These are phyloP conservation scores for Chaetura pelagica DNA, from an alignment of 2,113 vertebrate genomes.

Conservation along the genomic window DNA sequence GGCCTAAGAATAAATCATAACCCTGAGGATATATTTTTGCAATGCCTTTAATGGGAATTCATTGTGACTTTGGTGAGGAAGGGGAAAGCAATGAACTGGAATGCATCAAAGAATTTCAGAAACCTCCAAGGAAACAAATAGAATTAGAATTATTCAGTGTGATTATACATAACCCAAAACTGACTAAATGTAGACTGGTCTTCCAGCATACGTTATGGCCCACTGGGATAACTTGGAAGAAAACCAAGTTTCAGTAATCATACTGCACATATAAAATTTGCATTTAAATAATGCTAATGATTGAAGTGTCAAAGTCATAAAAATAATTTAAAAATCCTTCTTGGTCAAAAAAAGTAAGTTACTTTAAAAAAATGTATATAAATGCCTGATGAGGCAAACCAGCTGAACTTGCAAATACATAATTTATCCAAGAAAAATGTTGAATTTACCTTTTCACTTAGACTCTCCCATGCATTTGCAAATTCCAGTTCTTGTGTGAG, in stretches of 20 bases:
- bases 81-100: neutral
- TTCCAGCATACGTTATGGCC: neutral
- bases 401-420: neutral
- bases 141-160: conserved; percentile 5
- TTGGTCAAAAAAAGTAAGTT: neutral
- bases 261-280: neutral
- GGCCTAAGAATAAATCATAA: conserved; percentile 29
- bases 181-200: neutral
- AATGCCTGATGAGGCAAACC: neutral
- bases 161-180: neutral
- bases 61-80: conserved; percentile 39
- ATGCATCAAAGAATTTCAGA: conserved; percentile 32
- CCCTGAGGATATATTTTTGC: conserved; percentile 33
- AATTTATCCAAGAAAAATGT: neutral
- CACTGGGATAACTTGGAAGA: neutral
- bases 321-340: neutral
- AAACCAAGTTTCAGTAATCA: neutral
- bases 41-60: neutral
- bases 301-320: neutral
- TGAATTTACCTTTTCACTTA: neutral
- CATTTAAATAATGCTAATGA: neutral
- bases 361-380: neutral
- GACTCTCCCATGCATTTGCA: neutral
- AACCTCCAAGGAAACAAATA: conserved; percentile 30
- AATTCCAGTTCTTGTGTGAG: neutral